Evolutionary conservation across 2,888 invertebrate species (phyloP).

Genomic region (Synergus japonicus): DNA sequence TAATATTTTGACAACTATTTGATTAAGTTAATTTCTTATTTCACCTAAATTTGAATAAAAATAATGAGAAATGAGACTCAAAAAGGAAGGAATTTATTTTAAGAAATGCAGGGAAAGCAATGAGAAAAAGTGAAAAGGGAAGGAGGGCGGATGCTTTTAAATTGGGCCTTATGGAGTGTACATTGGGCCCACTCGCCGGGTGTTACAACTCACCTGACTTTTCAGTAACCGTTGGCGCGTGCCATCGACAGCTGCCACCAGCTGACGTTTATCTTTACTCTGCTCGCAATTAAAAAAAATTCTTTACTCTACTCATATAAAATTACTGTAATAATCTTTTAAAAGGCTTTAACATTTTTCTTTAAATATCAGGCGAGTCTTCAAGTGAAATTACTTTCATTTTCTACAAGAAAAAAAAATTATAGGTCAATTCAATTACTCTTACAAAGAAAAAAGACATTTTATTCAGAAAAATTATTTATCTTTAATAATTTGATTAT

Average conservation of each 20-base stretch:
- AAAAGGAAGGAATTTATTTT: neutral
- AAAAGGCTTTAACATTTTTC: neutral
- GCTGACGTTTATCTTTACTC: conserved; percentile 16
- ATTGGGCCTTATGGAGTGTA: conserved; percentile 14
- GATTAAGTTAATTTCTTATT: no score
- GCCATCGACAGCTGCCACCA: conserved; percentile 67
- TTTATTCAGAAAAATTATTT: neutral
- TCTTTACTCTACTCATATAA: neutral
- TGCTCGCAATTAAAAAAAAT: neutral
- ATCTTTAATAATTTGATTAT: neutral
- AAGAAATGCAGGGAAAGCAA: neutral
- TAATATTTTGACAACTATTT: no score
- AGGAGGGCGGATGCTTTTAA: conserved; percentile 3
- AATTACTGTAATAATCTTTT: conserved; percentile 24
- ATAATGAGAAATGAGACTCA: neutral
- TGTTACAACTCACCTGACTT: conserved; percentile 66
- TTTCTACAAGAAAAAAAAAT: neutral
- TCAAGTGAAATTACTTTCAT: neutral
- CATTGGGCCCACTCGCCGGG: conserved; percentile 56
- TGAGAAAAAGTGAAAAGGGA: neutral
- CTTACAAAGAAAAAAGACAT: neutral
- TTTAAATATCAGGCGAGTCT: neutral
- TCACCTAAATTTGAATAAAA: no score
- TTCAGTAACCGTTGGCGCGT: conserved; percentile 69
- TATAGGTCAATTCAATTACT: neutral